Conservation (phyloP, 2,888 invertebrate species). For the Caenorhabditis zanzibari region DNA sequence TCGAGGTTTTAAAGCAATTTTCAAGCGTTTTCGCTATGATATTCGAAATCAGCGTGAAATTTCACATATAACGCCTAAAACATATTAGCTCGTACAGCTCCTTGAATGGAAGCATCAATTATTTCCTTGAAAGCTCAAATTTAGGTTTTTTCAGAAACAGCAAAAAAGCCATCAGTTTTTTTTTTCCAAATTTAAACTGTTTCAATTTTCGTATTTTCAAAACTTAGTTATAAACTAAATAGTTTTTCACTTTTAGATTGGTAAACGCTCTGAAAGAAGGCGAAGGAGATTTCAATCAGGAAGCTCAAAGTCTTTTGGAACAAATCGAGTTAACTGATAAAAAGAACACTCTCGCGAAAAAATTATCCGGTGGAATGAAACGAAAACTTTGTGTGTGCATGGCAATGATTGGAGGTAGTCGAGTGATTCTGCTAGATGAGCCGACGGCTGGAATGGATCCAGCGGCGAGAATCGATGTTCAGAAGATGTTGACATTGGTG, state of each 20-base stretch:
- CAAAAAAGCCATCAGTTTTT: no score
- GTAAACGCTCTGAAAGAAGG: constrained; percentile 63
- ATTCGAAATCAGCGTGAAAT: no score
- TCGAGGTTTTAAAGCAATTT: no score
- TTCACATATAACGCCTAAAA: no score
- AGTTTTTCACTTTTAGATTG: constrained; percentile 39
- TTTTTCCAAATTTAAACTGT: no score
- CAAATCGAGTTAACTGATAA: constrained; percentile 28
- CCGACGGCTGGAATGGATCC: constrained; percentile 68
- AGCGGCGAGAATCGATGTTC: constrained; percentile 55
- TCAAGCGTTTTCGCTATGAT: no score
- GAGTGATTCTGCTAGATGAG: constrained; percentile 61
- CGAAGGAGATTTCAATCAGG: not conserved
- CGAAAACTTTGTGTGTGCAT: constrained; percentile 81
- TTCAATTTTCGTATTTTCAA: no score
- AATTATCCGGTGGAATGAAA: constrained; percentile 81
- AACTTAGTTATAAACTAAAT: no score
- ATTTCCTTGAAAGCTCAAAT: no score
- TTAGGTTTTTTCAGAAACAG: no score
- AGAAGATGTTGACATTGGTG: constrained; percentile 37
- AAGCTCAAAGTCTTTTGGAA: constrained; percentile 5
- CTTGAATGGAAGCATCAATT: no score
- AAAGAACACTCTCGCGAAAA: constrained; percentile 58
- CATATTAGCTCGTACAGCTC: no score
- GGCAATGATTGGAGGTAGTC: constrained; percentile 77